A percentile compares a stretch with the other conserved stretches of the same genome.
Evolutionary conservation across 2,888 invertebrate genomes (phyloP).

Genomic region (Morpho helenor): DNA sequence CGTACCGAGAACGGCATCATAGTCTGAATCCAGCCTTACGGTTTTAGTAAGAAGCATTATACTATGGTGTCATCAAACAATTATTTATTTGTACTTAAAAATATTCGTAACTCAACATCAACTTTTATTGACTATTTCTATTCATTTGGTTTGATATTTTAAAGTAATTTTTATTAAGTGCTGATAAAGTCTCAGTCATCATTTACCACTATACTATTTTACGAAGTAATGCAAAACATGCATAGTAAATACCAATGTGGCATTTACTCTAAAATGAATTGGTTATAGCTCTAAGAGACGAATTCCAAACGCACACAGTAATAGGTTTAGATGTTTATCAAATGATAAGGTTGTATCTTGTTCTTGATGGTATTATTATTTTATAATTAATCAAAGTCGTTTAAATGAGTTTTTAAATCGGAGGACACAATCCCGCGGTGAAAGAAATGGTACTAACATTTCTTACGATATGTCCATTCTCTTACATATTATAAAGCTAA

Average conservation of each 20-base stretch:
- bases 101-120: too few relatives aligned
- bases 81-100: too few relatives aligned
- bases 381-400: slow-evolving; percentile 12
- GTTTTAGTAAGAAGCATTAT: too few relatives aligned
- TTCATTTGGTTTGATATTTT: too few relatives aligned
- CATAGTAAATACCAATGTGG: slow-evolving; percentile 24
- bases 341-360: slow-evolving; percentile 21
- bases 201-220: slow-evolving; percentile 1
- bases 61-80: too few relatives aligned
- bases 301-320: slow-evolving; percentile 24
- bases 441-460: neutral
- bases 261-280: slow-evolving; percentile 24
- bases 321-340: slow-evolving; percentile 24
- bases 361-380: slow-evolving; percentile 10
- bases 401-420: slow-evolving; percentile 3
- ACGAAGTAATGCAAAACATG: slow-evolving; percentile 21
- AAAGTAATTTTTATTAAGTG: too few relatives aligned
- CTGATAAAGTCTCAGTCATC: too few relatives aligned
- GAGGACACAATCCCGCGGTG: neutral
- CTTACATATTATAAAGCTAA: too few relatives aligned
- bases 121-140: too few relatives aligned
- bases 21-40: too few relatives aligned
- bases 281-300: slow-evolving; percentile 14
- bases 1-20: too few relatives aligned
- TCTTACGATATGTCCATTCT: too few relatives aligned